Percentiles rank a stretch among this genome's conserved stretches.
Conservation (phyloP, 1,140 invertebrate genomes). For the Bacillus rossius region DNA sequence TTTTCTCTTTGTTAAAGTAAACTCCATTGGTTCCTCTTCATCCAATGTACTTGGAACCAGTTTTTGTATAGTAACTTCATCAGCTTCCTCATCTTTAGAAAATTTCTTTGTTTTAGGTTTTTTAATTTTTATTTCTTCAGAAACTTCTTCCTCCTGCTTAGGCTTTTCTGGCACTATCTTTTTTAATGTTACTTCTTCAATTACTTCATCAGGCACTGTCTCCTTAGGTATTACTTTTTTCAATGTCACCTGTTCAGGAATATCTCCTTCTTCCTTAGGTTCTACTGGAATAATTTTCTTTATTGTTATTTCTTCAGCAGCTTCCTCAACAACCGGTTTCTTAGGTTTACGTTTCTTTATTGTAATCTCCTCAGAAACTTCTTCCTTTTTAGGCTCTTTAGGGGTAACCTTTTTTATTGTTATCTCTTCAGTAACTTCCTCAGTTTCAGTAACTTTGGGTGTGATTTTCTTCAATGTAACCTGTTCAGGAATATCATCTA, state of each 20-base stretch:
- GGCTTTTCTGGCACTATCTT: constrained; percentile 22
- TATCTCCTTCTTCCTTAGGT: constrained; percentile 7
- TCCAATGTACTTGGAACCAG: constrained; percentile 29
- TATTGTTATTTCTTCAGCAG: constrained; percentile 63
- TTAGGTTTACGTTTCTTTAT: constrained; percentile 31
- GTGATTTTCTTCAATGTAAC: constrained; percentile 34
- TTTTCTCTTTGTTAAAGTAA: constrained; percentile 3
- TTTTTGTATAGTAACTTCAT: constrained; percentile 68
- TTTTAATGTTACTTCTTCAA: constrained; percentile 21
- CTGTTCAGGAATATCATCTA: constrained; percentile 32
- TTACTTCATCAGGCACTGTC: constrained; percentile 18
- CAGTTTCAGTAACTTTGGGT: constrained; percentile 18
- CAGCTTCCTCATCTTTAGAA: constrained; percentile 49
- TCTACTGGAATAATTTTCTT: constrained; percentile 48
- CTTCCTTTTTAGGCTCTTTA: constrained; percentile 23
- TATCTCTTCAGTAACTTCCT: constrained; percentile 41
- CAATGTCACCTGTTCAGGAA: not conserved
- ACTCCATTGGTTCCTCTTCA: constrained; percentile 9
- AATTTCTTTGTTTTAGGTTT: constrained; percentile 25
- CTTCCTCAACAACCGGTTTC: constrained; percentile 43
- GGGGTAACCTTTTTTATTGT: constrained; percentile 37
- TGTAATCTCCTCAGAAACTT: constrained; percentile 21
- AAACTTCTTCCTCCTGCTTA: constrained; percentile 18
- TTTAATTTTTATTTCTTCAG: constrained; percentile 20
- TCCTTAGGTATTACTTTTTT: constrained; percentile 21